Conservation (phyloP, 2,113 vertebrate species). For the Procavia capensis region DNA sequence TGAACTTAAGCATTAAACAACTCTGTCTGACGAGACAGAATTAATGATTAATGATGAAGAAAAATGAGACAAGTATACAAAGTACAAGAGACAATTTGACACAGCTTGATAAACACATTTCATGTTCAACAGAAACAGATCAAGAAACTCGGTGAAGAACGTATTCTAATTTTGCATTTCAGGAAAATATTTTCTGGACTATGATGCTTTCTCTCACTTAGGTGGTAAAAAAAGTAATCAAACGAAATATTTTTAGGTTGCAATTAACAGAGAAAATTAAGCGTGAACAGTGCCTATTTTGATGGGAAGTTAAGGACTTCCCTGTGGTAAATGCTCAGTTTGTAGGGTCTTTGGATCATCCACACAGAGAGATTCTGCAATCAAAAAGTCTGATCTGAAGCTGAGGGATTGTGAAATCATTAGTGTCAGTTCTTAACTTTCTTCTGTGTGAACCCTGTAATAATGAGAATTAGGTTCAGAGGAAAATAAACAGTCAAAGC, state of each 20-base stretch:
- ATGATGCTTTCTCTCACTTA: neutral
- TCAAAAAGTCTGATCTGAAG: neutral
- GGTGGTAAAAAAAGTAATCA: neutral
- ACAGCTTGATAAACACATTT: neutral
- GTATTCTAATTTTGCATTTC: slow-evolving; percentile 33
- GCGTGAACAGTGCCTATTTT: neutral
- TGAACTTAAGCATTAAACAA: neutral
- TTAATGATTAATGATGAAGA: neutral
- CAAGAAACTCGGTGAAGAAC: slow-evolving; percentile 1
- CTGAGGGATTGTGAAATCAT: neutral
- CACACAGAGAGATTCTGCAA: neutral
- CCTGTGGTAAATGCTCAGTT: neutral
- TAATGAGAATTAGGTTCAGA: neutral
- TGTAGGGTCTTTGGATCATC: neutral
- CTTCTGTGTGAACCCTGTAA: neutral
- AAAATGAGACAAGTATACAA: neutral
- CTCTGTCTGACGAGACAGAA: neutral
- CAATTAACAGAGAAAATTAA: neutral
- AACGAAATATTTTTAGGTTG: neutral
- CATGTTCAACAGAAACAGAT: slow-evolving; percentile 6
- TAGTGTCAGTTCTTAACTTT: neutral
- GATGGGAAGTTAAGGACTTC: neutral
- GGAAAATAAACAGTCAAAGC: neutral
- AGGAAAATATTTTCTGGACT: slow-evolving; percentile 2
- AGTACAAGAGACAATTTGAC: neutral